Conservation (phyloP, 2,888 invertebrate species). For the Macrophya alboannulata region DNA sequence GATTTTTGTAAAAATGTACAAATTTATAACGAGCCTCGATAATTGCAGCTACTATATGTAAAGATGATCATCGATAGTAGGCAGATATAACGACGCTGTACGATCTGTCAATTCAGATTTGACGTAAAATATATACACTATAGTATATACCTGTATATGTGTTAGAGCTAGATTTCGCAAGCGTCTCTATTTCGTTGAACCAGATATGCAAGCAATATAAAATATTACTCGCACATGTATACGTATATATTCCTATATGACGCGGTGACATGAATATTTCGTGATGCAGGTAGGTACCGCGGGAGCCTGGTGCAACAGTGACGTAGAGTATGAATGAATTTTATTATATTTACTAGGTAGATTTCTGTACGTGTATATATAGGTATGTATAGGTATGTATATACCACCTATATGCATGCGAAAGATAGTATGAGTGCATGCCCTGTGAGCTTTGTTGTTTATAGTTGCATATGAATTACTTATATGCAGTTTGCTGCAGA, state of each 20-base stretch:
- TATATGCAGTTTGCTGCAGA: conserved; percentile 38
- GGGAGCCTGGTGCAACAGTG: neutral
- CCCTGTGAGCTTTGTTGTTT: conserved; percentile 8
- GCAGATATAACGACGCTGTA: neutral
- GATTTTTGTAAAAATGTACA: neutral
- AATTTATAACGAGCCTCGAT: neutral
- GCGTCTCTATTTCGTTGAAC: conserved; percentile 3
- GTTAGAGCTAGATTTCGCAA: neutral
- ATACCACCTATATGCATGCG: neutral
- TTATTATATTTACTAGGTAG: conserved; percentile 27
- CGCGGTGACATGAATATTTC: conserved; percentile 32
- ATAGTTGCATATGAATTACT: conserved; percentile 24
- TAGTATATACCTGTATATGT: neutral
- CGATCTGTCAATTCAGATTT: neutral
- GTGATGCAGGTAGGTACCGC: neutral
- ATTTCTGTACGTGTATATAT: neutral
- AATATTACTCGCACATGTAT: neutral
- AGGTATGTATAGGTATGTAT: neutral
- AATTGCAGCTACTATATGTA: too few relatives aligned
- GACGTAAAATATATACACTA: neutral
- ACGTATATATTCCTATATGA: neutral
- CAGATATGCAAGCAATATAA: conserved; percentile 1
- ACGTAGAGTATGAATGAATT: conserved; percentile 49
- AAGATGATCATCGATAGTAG: neutral
- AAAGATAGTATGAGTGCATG: neutral